Evolutionary conservation across 2,888 invertebrate genomes (phyloP).

Genomic region (Branchellion lobata): DNA sequence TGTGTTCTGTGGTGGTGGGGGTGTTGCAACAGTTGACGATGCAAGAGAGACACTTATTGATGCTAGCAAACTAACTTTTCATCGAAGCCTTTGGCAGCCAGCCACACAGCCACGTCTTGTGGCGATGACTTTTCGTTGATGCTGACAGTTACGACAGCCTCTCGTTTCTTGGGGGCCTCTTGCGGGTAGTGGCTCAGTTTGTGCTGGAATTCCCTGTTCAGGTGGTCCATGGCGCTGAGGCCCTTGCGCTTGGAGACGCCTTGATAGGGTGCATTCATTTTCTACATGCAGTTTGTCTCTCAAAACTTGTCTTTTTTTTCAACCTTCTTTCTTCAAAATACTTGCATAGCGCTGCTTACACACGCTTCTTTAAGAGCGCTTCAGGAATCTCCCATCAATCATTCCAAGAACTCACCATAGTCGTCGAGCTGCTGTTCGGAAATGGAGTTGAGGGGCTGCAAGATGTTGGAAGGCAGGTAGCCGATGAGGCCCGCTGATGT

Average conservation of each 20-base stretch:
- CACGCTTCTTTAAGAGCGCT: too few species aligned
- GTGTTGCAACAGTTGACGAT: not conserved
- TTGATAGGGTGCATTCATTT: too few species aligned
- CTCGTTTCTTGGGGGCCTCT: not conserved
- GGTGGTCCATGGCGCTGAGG: conserved; percentile 4
- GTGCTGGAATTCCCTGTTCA: conserved; percentile 26
- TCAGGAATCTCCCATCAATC: too few species aligned
- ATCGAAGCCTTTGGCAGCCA: conserved; percentile 31
- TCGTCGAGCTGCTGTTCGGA: not conserved
- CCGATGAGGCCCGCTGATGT: conserved; percentile 18
- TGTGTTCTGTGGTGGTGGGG: conserved; percentile 9
- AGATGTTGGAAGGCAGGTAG: conserved; percentile 21
- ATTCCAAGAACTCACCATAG: too few species aligned
- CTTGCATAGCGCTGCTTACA: too few species aligned
- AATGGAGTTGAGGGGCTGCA: not conserved
- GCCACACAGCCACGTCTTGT: conserved; percentile 30
- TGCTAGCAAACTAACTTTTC: not conserved
- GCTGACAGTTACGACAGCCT: not conserved
- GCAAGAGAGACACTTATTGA: not conserved
- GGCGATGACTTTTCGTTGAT: conserved; percentile 34
- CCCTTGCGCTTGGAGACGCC: not conserved
- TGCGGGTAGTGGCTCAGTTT: conserved; percentile 4
- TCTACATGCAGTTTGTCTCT: too few species aligned
- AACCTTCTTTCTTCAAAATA: too few species aligned
- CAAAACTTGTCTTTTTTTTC: too few species aligned